Conservation (phyloP, 2,888 invertebrate species). For the Apocheima hispidaria region DNA sequence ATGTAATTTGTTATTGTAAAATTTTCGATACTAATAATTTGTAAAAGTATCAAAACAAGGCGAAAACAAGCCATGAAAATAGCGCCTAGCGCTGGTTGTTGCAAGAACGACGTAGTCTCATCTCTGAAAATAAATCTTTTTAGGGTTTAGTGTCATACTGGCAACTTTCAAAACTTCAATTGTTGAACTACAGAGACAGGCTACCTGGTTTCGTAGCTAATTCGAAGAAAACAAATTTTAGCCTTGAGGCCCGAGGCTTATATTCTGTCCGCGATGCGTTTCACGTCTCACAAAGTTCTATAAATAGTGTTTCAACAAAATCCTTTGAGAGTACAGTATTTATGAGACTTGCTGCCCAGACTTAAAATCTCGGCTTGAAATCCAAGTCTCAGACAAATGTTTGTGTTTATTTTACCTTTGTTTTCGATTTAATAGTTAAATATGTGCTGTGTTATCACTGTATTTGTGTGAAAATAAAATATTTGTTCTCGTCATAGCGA, state of each 20-base stretch:
- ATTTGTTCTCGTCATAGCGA: neutral
- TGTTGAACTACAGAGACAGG: too few species aligned
- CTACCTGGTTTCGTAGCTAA: neutral
- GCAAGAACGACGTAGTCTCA: too few species aligned
- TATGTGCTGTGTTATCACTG: slow-evolving; percentile 9
- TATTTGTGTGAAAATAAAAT: neutral
- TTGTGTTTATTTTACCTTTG: neutral
- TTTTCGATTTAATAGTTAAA: neutral
- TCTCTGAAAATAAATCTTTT: too few species aligned
- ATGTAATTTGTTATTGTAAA: too few species aligned
- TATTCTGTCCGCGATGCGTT: neutral
- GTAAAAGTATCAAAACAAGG: neutral
- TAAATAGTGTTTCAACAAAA: neutral
- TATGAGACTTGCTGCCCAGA: neutral
- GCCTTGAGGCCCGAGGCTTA: neutral
- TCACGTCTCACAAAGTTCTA: neutral
- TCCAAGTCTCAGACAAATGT: neutral
- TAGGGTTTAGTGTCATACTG: too few species aligned
- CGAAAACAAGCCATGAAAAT: too few species aligned
- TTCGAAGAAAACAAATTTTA: neutral
- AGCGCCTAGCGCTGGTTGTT: neutral
- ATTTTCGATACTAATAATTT: too few species aligned
- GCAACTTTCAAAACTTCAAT: too few species aligned
- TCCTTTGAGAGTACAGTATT: neutral
- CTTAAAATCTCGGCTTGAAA: neutral